Conservation (phyloP, 2,113 vertebrate species). For the Leuciscus idus region DNA sequence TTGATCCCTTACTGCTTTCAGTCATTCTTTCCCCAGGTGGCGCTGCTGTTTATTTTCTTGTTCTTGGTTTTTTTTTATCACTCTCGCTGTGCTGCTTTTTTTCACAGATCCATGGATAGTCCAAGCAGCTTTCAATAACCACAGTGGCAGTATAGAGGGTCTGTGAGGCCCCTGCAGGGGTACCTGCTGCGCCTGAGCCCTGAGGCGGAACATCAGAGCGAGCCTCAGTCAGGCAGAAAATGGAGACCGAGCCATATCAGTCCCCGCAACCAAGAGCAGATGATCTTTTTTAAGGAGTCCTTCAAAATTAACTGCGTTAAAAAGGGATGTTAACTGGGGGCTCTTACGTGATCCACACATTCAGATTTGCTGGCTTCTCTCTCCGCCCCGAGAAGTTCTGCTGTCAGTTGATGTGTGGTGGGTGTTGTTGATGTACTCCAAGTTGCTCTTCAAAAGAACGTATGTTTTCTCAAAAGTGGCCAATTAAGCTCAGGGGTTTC, state of each 20-base stretch:
- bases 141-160: background rate
- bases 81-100: background rate
- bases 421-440: conserved; percentile 58
- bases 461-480: conserved; percentile 58
- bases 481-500: conserved; percentile 56
- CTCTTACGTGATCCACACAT: conserved; percentile 44
- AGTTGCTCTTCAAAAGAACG: conserved; percentile 66
- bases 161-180: conserved; percentile 51
- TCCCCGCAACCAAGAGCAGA: conserved; percentile 62
- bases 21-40: background rate
- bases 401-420: conserved; percentile 62
- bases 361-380: background rate
- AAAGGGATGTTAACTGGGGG: conserved; percentile 61
- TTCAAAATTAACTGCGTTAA: conserved; percentile 65
- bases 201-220: conserved; percentile 64
- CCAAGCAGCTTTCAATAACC: background rate
- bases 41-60: background rate
- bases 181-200: conserved; percentile 48
- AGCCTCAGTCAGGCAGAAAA: conserved; percentile 74
- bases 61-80: conserved; percentile 19
- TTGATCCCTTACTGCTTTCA: background rate
- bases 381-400: conserved; percentile 25
- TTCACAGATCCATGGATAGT: background rate
- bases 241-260: conserved; percentile 65
- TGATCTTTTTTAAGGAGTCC: conserved; percentile 67